These are phyloP conservation scores for Ernsta delagoae DNA, from an alignment of 2,888 invertebrate genomes.

Conservation along the genomic window DNA sequence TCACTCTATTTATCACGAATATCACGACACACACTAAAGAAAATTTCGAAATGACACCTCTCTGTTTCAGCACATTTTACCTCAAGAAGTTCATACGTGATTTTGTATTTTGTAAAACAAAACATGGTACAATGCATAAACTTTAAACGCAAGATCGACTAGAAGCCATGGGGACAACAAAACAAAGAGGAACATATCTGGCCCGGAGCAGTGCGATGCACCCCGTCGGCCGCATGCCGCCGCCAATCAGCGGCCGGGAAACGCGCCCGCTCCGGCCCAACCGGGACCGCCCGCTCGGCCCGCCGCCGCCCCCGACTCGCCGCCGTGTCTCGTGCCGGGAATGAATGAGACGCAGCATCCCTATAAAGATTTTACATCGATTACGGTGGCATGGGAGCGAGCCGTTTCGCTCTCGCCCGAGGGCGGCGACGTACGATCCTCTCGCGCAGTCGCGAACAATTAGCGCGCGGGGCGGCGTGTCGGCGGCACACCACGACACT, in stretches of 20 bases:
- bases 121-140: constrained; percentile 84
- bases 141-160: constrained; percentile 83
- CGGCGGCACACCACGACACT: constrained; percentile 79
- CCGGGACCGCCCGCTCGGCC: constrained; percentile 44
- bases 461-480: constrained; percentile 77
- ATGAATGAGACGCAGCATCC: constrained; percentile 78
- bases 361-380: constrained; percentile 78
- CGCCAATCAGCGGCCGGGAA: constrained; percentile 47
- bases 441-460: constrained; percentile 83
- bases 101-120: constrained; percentile 81
- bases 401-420: constrained; percentile 73
- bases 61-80: constrained; percentile 69
- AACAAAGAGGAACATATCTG: constrained; percentile 80
- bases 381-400: constrained; percentile 73
- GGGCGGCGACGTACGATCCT: constrained; percentile 70
- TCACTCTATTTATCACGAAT: not conserved
- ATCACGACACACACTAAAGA: constrained; percentile 57
- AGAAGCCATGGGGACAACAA: constrained; percentile 83
- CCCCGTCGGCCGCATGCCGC: constrained; percentile 48
- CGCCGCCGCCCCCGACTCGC: not conserved
- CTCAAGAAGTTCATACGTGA: constrained; percentile 79
- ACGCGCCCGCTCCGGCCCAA: constrained; percentile 51
- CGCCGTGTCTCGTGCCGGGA: constrained; percentile 44
- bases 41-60: constrained; percentile 57
- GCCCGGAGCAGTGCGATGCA: constrained; percentile 66